Percentiles rank a stretch among this genome's conserved stretches.
Conservation (phyloP, 2,888 invertebrate species). For the Oligia fasciuncula region DNA sequence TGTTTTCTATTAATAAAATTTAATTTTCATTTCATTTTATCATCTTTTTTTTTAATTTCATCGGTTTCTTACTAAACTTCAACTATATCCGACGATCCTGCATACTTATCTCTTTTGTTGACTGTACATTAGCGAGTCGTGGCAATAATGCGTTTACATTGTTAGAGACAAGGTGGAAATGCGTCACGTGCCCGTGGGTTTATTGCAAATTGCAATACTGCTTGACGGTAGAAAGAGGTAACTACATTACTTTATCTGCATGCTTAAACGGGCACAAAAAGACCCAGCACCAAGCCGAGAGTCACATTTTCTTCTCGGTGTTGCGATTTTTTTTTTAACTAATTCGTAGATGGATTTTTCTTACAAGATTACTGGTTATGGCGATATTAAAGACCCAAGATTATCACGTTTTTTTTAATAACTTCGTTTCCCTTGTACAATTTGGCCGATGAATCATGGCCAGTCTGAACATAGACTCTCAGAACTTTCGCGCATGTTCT, state of each 20-base stretch:
- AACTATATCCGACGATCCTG: too few relatives aligned
- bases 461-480: not conserved
- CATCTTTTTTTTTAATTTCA: too few relatives aligned
- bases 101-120: too few relatives aligned
- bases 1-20: too few relatives aligned
- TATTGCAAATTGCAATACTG: not conserved
- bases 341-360: too few relatives aligned
- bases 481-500: not conserved
- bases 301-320: not conserved
- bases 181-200: not conserved
- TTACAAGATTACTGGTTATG: not conserved
- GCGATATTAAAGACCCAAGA: not conserved
- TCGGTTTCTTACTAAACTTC: too few relatives aligned
- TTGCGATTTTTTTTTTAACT: not conserved
- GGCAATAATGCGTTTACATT: not conserved
- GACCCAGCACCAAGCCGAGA: slow-evolving; percentile 2
- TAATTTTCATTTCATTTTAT: too few relatives aligned
- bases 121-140: not conserved
- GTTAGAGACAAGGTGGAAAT: not conserved
- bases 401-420: not conserved
- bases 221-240: not conserved
- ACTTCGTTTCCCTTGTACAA: not conserved
- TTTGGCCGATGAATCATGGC: not conserved
- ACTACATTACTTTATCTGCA: not conserved
- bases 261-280: not conserved